Evolutionary conservation across 2,113 vertebrate species (phyloP).

Genomic region (Malaclemys terrapin): DNA sequence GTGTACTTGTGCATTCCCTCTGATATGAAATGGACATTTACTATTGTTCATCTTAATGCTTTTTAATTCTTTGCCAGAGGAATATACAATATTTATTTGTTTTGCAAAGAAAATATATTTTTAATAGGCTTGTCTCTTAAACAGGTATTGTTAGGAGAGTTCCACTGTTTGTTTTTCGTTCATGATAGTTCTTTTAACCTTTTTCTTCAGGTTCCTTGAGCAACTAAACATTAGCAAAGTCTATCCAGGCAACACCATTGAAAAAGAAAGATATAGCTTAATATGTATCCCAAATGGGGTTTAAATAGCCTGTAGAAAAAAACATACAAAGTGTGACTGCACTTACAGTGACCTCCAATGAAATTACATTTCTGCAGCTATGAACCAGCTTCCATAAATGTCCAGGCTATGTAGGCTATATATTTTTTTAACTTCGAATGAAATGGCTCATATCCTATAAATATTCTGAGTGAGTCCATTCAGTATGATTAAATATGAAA

Average conservation of each 20-base stretch:
- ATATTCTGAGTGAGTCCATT: conserved; percentile 17
- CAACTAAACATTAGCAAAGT: neutral
- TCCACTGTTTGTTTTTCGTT: neutral
- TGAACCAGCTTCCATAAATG: conserved; percentile 50
- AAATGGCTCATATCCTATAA: conserved; percentile 40
- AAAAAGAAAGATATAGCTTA: neutral
- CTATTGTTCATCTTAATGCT: neutral
- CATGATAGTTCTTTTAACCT: neutral
- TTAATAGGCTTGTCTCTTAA: neutral
- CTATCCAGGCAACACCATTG: neutral
- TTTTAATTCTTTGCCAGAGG: neutral
- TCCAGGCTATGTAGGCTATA: neutral
- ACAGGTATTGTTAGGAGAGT: neutral
- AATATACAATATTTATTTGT: neutral
- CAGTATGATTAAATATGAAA: conserved; percentile 47
- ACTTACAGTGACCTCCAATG: conserved; percentile 27
- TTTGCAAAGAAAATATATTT: neutral
- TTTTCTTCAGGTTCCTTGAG: neutral
- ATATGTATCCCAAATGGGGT: neutral
- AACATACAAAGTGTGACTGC: neutral
- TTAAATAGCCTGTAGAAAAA: conserved; percentile 8
- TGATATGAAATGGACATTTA: neutral
- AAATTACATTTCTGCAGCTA: conserved; percentile 50
- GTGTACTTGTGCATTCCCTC: neutral
- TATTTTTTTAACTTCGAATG: conserved; percentile 34